Evolutionary conservation across 1,140 invertebrate genomes (phyloP).

Genomic region (Calosoma granatense): DNA sequence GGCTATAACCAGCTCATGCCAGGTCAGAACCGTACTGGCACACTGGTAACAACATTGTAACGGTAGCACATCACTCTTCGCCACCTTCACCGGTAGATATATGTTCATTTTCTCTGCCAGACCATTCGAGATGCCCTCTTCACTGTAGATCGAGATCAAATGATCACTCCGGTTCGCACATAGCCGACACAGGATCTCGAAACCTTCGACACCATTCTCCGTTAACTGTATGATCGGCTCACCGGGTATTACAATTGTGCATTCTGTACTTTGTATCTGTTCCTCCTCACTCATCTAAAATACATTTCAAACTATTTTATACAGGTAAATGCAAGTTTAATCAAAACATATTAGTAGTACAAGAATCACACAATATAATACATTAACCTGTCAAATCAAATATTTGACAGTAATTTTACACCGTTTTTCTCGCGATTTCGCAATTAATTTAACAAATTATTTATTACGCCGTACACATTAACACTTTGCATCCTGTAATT

Average conservation of each 20-base stretch:
- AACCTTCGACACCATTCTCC: background rate
- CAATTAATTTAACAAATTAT: background rate
- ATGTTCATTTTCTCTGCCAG: conserved; percentile 42
- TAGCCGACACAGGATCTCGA: conserved; percentile 35
- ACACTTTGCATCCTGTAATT: no score
- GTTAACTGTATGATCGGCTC: background rate
- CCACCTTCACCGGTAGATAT: conserved; percentile 45
- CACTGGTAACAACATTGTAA: conserved; percentile 52
- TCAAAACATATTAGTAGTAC: no score
- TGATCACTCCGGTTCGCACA: conserved; percentile 41
- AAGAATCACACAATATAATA: background rate
- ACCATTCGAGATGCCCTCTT: conserved; percentile 39
- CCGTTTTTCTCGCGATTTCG: no score
- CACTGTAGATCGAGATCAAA: conserved; percentile 42
- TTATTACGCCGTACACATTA: background rate
- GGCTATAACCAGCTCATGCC: conserved; percentile 47
- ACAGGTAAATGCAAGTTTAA: no score
- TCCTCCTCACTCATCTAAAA: conserved; percentile 4
- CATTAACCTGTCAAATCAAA: background rate
- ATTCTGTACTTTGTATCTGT: background rate
- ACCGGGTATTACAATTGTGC: background rate
- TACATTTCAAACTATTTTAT: background rate
- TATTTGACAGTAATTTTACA: background rate
- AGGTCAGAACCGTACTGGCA: conserved; percentile 47
- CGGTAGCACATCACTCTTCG: conserved; percentile 43